Percentiles rank a stretch among this genome's conserved stretches.
phyloP scores from a whole-genome alignment of 2,113 vertebrate species.

The Stigmatopora argus region DNA sequence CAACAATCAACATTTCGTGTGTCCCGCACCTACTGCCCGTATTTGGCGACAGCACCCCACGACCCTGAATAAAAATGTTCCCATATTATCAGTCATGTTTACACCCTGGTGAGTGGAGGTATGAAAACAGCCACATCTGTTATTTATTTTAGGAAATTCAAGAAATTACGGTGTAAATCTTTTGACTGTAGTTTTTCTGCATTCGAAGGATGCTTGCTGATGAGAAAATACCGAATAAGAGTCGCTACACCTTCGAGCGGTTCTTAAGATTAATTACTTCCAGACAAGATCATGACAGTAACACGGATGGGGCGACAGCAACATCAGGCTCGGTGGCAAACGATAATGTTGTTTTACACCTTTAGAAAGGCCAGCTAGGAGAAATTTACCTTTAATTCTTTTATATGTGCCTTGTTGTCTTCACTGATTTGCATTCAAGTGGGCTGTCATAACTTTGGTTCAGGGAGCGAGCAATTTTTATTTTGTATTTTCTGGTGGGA shows the following conservation, averaged over 20 bases:
- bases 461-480: too few species aligned
- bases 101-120: not conserved
- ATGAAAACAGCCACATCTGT: not conserved
- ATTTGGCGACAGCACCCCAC: too few species aligned
- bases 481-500: conserved; percentile 43
- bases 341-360: conserved; percentile 5
- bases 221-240: not conserved
- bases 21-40: too few species aligned
- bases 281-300: conserved; percentile 9
- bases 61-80: too few species aligned
- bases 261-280: conserved; percentile 27
- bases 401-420: too few species aligned
- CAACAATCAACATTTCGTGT: too few species aligned
- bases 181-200: not conserved
- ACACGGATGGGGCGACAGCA: conserved; percentile 2
- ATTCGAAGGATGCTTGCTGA: not conserved
- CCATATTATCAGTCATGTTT: too few species aligned
- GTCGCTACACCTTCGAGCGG: not conserved
- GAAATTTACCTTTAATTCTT: conserved; percentile 6
- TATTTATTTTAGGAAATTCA: not conserved
- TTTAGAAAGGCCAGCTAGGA: not conserved
- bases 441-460: too few species aligned
- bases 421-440: too few species aligned
- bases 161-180: not conserved
- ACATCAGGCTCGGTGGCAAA: conserved; percentile 16